phyloP scores from a whole-genome alignment of 2,113 vertebrate species.

The Rousettus leschenaultii region DNA sequence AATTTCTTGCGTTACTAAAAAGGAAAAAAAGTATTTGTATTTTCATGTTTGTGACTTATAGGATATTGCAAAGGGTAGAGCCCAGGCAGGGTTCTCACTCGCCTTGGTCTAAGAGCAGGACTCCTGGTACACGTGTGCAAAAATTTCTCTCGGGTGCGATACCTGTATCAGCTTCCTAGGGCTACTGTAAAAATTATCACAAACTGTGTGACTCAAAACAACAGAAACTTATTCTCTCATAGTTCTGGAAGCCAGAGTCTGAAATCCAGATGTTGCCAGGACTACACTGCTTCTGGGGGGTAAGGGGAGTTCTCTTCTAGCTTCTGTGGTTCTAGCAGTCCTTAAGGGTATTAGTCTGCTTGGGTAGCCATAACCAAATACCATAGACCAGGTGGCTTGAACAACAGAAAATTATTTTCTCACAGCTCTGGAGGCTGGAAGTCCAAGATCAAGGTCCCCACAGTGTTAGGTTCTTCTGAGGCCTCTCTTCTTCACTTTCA shows the following conservation, averaged over 20 bases:
- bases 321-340: neutral
- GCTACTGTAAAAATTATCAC: neutral
- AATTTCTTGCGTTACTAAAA: neutral
- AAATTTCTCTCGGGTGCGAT: neutral
- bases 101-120: neutral
- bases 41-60: neutral
- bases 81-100: too few species aligned
- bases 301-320: neutral
- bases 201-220: neutral
- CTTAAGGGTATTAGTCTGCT: neutral
- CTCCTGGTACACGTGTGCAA: neutral
- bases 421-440: neutral
- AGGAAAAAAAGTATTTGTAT: neutral
- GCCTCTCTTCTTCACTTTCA: neutral
- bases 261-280: neutral
- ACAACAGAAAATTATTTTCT: neutral
- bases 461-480: neutral
- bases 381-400: neutral
- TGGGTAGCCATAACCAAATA: neutral
- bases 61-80: too few species aligned
- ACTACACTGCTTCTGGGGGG: neutral
- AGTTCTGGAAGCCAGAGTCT: neutral
- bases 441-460: rapidly evolving
- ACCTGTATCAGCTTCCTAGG: neutral
- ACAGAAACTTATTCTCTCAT: neutral